phyloP scores from a whole-genome alignment of 2,113 vertebrate genomes.

The Otus sunia region DNA sequence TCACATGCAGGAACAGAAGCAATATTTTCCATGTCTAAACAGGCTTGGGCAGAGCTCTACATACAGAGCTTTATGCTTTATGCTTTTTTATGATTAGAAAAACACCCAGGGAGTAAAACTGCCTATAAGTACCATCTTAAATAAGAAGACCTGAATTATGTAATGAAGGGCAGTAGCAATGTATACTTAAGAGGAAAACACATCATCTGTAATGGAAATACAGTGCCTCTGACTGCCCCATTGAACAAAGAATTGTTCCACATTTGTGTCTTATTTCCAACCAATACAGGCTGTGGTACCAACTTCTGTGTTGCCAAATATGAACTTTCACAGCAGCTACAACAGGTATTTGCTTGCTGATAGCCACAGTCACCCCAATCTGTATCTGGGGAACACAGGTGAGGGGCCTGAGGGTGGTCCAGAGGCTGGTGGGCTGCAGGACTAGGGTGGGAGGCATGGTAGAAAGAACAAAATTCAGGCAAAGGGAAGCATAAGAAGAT shows the following conservation, averaged over 20 bases:
- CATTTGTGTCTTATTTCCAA: neutral
- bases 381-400: neutral
- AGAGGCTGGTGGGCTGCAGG: neutral
- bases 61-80: neutral
- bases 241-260: neutral
- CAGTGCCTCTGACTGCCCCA: neutral
- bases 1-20: neutral
- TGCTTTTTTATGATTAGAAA: no score
- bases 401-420: fast-evolving
- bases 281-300: neutral
- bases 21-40: neutral
- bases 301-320: neutral
- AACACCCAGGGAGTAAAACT: neutral
- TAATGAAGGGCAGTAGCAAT: neutral
- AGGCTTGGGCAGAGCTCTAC: neutral
- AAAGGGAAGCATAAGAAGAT: neutral
- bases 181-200: neutral
- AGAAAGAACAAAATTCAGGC: neutral
- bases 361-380: neutral
- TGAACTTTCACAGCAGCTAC: neutral
- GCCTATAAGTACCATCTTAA: neutral
- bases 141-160: neutral
- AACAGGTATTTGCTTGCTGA: neutral
- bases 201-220: neutral
- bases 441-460: neutral